Base-by-base conservation (phyloP, 2,888 invertebrate species). In the Drosophila borborema region DNA sequence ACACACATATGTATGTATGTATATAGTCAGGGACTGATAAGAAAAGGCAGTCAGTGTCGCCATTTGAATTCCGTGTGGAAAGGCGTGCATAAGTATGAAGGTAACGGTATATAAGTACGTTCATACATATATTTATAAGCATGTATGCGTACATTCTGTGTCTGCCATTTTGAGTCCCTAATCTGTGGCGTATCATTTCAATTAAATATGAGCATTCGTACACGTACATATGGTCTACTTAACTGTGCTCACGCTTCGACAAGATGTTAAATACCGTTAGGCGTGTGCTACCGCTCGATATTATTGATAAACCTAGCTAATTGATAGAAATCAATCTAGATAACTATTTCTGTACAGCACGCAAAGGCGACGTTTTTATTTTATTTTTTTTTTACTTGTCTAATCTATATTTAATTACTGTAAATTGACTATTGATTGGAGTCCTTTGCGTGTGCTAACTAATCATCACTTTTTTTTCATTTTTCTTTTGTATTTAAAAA, bases 11-110 rank as follows among this genome's bases (percentile, higher is more conserved):
- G 2, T 28, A 28, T 28, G 5, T 34, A 40, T 16, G 14, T 38
- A 16, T 54, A 59, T 45, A 55, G 64, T 51, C 46, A 76, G 51
- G 16, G 56, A 72, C 66, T 72, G 75, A 75, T 75, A 75, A 75
- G 76, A n/a, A 18, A 51, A 48, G 63, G 41, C 41, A 46, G 74
- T 60, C 46, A 51, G 28, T 40, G 41, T n/a, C 43, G 51, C 56
- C 60, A 69, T 74, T 69, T 51, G 55, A 74, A 64, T 48, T 41
- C 38, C 59, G 43, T 55, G 65, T 43, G 43, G 48, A 64, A 66
- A 48, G 7, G 23, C 48, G 40, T 55, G 12, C 43, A 41, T n/a
- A 43, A 5, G 16, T 45, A 40, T 45, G 9, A 23, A 23, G 6
- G 16, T 34, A 31, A n/a, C 28, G 28, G 9, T 41, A 40, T 40